phyloP scores from a whole-genome alignment of 1,140 invertebrate genomes.

The Rhagoletis pomonella region DNA sequence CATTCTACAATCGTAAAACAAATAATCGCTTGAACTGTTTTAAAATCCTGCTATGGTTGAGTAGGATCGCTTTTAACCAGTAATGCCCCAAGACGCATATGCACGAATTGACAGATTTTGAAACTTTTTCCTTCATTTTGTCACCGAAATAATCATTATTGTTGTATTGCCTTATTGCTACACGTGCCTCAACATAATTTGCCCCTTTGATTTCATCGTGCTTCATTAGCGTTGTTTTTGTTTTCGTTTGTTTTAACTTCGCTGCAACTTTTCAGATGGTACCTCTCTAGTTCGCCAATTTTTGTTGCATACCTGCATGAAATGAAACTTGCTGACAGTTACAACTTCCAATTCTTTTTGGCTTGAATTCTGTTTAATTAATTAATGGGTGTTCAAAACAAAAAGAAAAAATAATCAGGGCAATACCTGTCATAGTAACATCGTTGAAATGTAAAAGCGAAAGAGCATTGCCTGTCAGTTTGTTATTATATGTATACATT shows the following conservation, averaged over 20 bases:
- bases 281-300: neutral
- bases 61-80: too few relatives aligned
- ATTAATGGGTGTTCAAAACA: slow-evolving; percentile 26
- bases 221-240: neutral
- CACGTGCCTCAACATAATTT: neutral
- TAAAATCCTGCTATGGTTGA: too few relatives aligned
- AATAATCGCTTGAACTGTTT: too few relatives aligned
- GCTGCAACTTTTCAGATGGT: neutral
- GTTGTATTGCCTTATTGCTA: too few relatives aligned
- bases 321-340: slow-evolving; percentile 19
- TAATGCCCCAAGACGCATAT: too few relatives aligned
- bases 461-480: neutral
- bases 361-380: slow-evolving; percentile 12
- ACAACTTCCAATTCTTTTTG: slow-evolving; percentile 22
- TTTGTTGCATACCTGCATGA: neutral
- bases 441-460: neutral
- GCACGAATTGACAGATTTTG: too few relatives aligned
- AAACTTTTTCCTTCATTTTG: too few relatives aligned
- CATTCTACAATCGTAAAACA: too few relatives aligned
- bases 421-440: neutral
- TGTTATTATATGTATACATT: too few relatives aligned
- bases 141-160: too few relatives aligned
- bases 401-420: neutral
- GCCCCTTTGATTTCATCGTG: neutral
- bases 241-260: neutral